Evolutionary conservation across 2,797 vertebrate genomes (phyloP).

Genomic region (Dryobates pubescens): DNA sequence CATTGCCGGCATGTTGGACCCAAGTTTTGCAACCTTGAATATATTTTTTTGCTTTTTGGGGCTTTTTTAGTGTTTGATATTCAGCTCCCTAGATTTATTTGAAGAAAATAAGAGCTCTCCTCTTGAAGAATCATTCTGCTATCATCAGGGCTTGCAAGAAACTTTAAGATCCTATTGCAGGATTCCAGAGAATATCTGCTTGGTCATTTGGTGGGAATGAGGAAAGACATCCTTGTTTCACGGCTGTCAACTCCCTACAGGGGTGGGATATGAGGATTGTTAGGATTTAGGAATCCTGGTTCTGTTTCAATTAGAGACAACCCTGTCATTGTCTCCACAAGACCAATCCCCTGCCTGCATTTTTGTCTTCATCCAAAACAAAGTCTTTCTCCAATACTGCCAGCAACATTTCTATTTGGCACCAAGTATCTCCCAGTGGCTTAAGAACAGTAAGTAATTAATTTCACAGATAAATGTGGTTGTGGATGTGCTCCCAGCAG

Average conservation of each 20-base stretch:
- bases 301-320: conserved; percentile 3
- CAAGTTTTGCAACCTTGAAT: background rate
- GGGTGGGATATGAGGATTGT: background rate
- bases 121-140: background rate
- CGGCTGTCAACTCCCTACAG: background rate
- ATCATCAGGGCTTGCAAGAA: background rate
- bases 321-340: background rate
- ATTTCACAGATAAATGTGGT: background rate
- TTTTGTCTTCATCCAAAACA: conserved; percentile 18
- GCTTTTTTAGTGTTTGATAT: background rate
- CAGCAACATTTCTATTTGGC: background rate
- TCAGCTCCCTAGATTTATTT: background rate
- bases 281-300: background rate
- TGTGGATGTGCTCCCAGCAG: background rate
- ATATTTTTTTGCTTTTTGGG: background rate
- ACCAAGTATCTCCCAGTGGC: background rate
- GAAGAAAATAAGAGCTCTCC: background rate
- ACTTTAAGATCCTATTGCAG: background rate
- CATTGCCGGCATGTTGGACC: background rate
- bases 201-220: background rate
- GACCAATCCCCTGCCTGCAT: background rate
- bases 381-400: background rate
- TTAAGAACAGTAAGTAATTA: background rate
- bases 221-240: background rate
- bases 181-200: background rate